These are phyloP conservation scores for Panulirus ornatus DNA, from an alignment of 1,140 invertebrate genomes.

Conservation along the genomic window DNA sequence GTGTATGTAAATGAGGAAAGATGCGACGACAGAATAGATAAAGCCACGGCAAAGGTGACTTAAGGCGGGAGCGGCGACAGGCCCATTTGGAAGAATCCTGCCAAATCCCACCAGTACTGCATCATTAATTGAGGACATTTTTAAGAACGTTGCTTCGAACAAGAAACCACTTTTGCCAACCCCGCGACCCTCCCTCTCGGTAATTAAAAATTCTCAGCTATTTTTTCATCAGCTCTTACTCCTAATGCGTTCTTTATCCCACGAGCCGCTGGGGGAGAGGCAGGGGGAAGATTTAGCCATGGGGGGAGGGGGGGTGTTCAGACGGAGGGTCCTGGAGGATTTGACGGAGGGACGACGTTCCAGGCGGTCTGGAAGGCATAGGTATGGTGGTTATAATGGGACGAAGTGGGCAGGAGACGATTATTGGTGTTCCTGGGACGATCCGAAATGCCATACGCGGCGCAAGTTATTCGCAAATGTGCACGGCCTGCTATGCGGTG, in stretches of 20 bases:
- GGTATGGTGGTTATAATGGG: neutral
- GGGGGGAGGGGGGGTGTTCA: neutral
- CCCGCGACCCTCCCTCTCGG: constrained; percentile 21
- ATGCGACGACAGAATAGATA: no score
- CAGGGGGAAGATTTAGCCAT: neutral
- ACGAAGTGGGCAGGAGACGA: no score
- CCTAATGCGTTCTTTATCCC: constrained; percentile 60
- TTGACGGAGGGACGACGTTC: neutral
- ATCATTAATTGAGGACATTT: constrained; percentile 62
- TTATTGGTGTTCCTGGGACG: no score
- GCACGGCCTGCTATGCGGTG: no score
- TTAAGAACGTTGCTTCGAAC: constrained; percentile 34
- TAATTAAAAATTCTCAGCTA: constrained; percentile 61
- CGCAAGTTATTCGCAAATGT: no score
- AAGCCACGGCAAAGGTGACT: no score
- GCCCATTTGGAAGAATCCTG: constrained; percentile 16
- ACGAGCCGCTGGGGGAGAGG: neutral
- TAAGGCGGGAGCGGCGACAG: neutral
- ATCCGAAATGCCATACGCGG: no score
- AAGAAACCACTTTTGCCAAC: constrained; percentile 23
- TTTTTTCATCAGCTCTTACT: constrained; percentile 61
- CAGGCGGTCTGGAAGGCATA: neutral
- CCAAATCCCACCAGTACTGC: constrained; percentile 39
- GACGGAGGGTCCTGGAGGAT: neutral
- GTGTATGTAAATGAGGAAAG: no score